phyloP scores from a whole-genome alignment of 1,140 invertebrate genomes.

The Calosoma granatense region DNA sequence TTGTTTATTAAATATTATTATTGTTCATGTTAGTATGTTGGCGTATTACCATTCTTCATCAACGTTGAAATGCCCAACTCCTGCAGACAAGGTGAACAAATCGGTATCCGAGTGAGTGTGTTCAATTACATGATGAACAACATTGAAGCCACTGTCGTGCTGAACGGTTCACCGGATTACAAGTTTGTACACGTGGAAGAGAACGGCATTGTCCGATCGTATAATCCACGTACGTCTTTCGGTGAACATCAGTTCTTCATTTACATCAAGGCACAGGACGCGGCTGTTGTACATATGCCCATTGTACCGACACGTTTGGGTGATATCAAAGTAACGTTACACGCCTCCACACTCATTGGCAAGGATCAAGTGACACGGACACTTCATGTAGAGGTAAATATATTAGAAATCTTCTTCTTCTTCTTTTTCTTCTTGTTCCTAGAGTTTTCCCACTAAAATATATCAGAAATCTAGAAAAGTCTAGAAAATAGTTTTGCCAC shows the following conservation, averaged over 20 bases:
- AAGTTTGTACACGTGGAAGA: constrained; percentile 92
- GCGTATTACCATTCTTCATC: constrained; percentile 85
- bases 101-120: constrained; percentile 82
- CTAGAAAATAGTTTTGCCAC: no score
- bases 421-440: constrained; percentile 11
- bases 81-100: constrained; percentile 84
- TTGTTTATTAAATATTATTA: constrained; percentile 10
- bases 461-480: no score
- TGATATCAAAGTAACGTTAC: constrained; percentile 67
- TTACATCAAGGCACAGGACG: constrained; percentile 70
- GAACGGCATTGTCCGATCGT: constrained; percentile 74
- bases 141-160: constrained; percentile 75
- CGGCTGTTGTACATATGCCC: constrained; percentile 75
- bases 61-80: constrained; percentile 83
- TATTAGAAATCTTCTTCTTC: no score
- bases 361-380: constrained; percentile 62
- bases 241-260: constrained; percentile 92
- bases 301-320: constrained; percentile 77
- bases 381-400: constrained; percentile 61
- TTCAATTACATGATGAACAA: constrained; percentile 86
- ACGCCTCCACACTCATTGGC: constrained; percentile 77
- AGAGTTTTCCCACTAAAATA: no score
- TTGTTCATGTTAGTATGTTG: constrained; percentile 53
- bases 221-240: constrained; percentile 75
- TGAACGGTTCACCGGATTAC: constrained; percentile 78